These are phyloP conservation scores for Propithecus deckenii DNA, from an alignment of 2,797 vertebrate genomes.

Conservation along the genomic window DNA sequence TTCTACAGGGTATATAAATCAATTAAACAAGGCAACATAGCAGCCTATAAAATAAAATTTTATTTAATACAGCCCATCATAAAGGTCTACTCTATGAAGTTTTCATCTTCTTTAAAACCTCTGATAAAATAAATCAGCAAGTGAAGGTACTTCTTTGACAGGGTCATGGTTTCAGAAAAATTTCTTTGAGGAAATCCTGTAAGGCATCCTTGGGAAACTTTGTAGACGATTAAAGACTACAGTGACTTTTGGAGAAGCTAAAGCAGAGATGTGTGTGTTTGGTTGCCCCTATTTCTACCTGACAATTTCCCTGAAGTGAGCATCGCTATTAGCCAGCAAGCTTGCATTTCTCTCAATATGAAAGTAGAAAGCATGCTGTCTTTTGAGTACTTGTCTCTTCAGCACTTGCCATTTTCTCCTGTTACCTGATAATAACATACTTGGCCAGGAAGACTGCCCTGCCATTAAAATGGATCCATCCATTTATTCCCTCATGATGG, in stretches of 20 bases:
- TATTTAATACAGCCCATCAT: slow-evolving; percentile 55
- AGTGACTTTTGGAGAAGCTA: slow-evolving; percentile 24
- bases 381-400: background rate
- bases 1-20: slow-evolving; percentile 62
- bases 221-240: slow-evolving; percentile 5
- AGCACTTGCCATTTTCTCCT: background rate
- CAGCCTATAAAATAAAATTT: slow-evolving; percentile 54
- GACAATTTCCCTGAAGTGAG: background rate
- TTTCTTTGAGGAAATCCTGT: slow-evolving; percentile 47
- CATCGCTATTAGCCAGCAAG: background rate
- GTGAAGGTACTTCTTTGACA: background rate
- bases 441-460: background rate
- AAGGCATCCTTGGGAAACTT: slow-evolving; percentile 32
- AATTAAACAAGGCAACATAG: slow-evolving; percentile 70
- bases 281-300: background rate
- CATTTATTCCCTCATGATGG: background rate
- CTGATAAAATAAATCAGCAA: slow-evolving; percentile 56
- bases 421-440: background rate
- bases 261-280: background rate
- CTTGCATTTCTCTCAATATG: background rate
- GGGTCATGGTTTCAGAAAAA: slow-evolving; percentile 41
- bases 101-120: slow-evolving; percentile 55
- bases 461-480: slow-evolving; percentile 10
- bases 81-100: slow-evolving; percentile 51
- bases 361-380: background rate